Base-by-base conservation (phyloP, 2,113 vertebrate genomes). In the Periophthalmodon schlosseri region DNA sequence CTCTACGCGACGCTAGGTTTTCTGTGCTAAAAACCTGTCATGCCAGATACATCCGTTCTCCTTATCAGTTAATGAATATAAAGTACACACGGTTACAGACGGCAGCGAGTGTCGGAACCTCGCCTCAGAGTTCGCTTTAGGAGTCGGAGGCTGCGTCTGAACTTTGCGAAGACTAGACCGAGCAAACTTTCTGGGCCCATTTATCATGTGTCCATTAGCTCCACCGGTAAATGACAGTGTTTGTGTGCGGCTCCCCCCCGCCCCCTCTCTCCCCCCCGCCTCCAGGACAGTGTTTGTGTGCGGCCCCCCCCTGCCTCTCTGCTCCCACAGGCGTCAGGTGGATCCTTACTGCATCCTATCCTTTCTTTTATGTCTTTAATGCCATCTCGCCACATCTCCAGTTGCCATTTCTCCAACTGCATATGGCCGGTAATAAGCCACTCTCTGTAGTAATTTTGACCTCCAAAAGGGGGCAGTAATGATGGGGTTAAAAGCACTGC, bases 401-500 rank as follows among this genome's bases (percentile, higher is more conserved):
- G 69, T 69, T 75, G 71, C 76, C 68, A 47, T 57, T 16, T 75
- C 77, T 77, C 78, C 70, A 78, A 70, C 74, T 76, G 68, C 75
- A 79, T 77, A 39, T 67, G 76, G 81, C 79, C 67, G 84, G 81
- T 90, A 90, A 92, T 87, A 86, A 88, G 87, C 88, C 89, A 91
- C 91, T 89, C 88, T 64, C 88, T 66, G 83, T 83, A 84, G 89
- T 91, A 86, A 87, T 89, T 91, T 84, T 73, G 84, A 69, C 76
- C 86, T 79, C 79, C 85, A 79, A 78, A 90, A 58, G 85, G 83
- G 58, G 77, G 81, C 82, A 70, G 70, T 88, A 88, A 91, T 88
- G 81, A 90, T 65, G 70, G 44, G 63, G 67, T 72, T 75, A 56
- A 84, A 84, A 74, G 77, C 73, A 71, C 58, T 80, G 46, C 16